A percentile compares a stretch with the other conserved stretches of the same genome.
Conservation (phyloP, 2,888 invertebrate genomes). For the Catocala nupta region DNA sequence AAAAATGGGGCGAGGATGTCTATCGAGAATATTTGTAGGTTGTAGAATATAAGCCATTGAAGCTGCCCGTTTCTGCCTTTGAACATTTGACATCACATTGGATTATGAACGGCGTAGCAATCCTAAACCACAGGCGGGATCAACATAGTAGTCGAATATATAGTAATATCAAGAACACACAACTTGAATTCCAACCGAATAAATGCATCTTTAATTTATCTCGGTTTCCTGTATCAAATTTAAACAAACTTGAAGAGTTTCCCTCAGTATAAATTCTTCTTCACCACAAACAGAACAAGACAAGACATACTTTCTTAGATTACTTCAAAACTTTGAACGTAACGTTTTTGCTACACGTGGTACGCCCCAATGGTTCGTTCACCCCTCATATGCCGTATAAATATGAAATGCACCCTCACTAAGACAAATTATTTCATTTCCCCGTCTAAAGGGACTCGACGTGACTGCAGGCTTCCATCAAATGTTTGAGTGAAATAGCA, state of each 20-base stretch:
- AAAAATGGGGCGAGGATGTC: too few relatives aligned
- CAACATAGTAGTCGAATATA: too few relatives aligned
- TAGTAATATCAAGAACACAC: too few relatives aligned
- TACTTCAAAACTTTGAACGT: constrained; percentile 36
- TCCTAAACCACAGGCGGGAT: too few relatives aligned
- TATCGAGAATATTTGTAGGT: too few relatives aligned
- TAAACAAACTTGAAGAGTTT: background rate
- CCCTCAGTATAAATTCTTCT: background rate
- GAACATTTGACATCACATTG: too few relatives aligned
- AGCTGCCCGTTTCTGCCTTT: too few relatives aligned
- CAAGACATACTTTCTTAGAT: constrained; percentile 20
- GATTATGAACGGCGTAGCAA: too few relatives aligned
- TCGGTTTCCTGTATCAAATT: too few relatives aligned
- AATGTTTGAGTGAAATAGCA: constrained; percentile 68
- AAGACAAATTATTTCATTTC: constrained; percentile 88
- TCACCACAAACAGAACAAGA: background rate
- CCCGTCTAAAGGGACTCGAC: constrained; percentile 80
- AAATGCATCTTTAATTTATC: too few relatives aligned
- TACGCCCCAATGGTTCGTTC: constrained; percentile 69
- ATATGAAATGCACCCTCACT: constrained; percentile 85
- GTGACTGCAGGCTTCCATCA: constrained; percentile 79
- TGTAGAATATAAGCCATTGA: too few relatives aligned
- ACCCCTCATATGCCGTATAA: constrained; percentile 69
- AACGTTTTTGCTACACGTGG: constrained; percentile 53
- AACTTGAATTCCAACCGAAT: too few relatives aligned